Percentiles rank a stretch among this genome's conserved stretches.
Evolutionary conservation across 2,797 vertebrate species (phyloP).

Genomic region (Xenentodon cancila): DNA sequence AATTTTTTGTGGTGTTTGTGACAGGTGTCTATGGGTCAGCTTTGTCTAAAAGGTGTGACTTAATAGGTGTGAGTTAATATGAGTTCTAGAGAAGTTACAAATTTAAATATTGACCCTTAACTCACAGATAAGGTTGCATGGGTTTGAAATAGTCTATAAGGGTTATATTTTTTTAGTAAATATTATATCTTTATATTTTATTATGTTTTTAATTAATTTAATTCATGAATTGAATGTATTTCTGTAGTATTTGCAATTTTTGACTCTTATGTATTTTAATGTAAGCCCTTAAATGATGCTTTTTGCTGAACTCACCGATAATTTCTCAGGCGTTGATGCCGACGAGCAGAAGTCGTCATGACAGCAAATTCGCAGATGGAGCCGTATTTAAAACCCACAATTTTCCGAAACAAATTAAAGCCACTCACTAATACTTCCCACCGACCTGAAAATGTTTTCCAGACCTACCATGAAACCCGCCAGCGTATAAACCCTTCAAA

Average conservation of each 20-base stretch:
- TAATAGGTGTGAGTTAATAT: too few relatives aligned
- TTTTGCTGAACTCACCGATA: slow-evolving; percentile 57
- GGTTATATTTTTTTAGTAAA: background rate
- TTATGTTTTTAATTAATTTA: too few relatives aligned
- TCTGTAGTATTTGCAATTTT: background rate
- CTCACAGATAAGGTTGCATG: too few relatives aligned
- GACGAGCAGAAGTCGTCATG: slow-evolving; percentile 27
- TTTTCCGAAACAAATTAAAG: slow-evolving; percentile 47
- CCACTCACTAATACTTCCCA: slow-evolving; percentile 25
- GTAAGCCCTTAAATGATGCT: slow-evolving; percentile 16
- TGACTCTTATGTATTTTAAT: background rate
- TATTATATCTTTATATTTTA: background rate
- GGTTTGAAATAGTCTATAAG: too few relatives aligned
- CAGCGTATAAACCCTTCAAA: background rate
- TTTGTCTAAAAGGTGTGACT: too few relatives aligned
- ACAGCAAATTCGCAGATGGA: slow-evolving; percentile 11
- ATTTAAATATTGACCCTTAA: too few relatives aligned
- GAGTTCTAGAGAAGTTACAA: too few relatives aligned
- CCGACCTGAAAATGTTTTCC: slow-evolving; percentile 8
- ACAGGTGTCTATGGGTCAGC: too few relatives aligned
- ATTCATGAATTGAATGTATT: too few relatives aligned
- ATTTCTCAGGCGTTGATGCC: slow-evolving; percentile 21
- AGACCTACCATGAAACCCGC: slow-evolving; percentile 4
- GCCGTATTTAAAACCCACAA: slow-evolving; percentile 13
- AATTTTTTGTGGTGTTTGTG: too few relatives aligned